A percentile compares a stretch with the other conserved stretches of the same genome.
Conservation (phyloP, 2,888 invertebrate species). For the Athalia cordata region DNA sequence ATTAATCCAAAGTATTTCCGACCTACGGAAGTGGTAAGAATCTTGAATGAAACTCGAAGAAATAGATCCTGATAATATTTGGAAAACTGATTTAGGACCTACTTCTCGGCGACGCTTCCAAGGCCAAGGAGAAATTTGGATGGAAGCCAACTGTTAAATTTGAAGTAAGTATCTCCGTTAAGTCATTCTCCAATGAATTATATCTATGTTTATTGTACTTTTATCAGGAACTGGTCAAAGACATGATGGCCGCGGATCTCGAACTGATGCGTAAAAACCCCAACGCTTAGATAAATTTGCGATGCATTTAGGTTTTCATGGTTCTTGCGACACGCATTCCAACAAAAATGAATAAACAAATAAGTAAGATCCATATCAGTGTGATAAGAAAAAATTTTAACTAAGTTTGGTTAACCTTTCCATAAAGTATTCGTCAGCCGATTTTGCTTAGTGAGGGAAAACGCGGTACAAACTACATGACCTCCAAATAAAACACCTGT, state of each 20-base stretch:
- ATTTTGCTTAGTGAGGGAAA: neutral
- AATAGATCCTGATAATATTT: neutral
- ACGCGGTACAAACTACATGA: neutral
- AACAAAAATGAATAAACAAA: neutral
- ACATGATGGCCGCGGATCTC: slow-evolving; percentile 96
- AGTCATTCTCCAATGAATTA: slow-evolving; percentile 9
- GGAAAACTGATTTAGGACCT: slow-evolving; percentile 79
- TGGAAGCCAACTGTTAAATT: slow-evolving; percentile 92
- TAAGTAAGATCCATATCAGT: neutral
- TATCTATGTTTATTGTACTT: slow-evolving; percentile 30
- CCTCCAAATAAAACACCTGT: neutral
- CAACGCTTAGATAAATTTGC: slow-evolving; percentile 79
- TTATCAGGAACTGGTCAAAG: slow-evolving; percentile 87
- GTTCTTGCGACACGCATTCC: neutral
- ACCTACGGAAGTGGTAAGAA: slow-evolving; percentile 95
- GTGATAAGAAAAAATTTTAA: neutral
- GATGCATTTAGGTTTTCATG: slow-evolving; percentile 7
- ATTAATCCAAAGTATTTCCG: slow-evolving; percentile 97
- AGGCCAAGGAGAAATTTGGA: slow-evolving; percentile 89
- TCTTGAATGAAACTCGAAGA: neutral
- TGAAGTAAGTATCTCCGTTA: slow-evolving; percentile 48
- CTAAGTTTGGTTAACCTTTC: neutral
- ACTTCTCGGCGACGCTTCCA: slow-evolving; percentile 93
- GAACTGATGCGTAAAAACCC: slow-evolving; percentile 94
- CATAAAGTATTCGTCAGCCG: neutral